Evolutionary conservation across 2,888 invertebrate species (phyloP), one percentile per base, ranked within the genome.

Genomic region (Heliconius erato): DNA sequence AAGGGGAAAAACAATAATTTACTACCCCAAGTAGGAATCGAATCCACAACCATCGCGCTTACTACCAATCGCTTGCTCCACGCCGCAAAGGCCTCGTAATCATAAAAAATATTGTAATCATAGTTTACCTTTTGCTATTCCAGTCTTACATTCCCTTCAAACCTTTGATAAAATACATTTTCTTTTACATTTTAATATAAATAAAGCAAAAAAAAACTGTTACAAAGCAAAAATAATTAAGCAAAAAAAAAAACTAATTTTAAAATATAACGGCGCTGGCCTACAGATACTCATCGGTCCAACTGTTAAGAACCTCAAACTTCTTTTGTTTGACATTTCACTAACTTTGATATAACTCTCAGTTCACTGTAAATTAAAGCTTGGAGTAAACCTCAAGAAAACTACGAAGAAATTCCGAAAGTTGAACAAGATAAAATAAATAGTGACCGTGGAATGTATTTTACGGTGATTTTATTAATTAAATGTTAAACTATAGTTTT

Each of bases 311-410:
- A 76, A 9, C 35, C 63, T 76, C 40, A n/a, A 63, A 40, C 7
- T 63, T 76, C 76, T 76, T 76, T 63, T 63, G 35, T 76, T 68
- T 79, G 78, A 54, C 49, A 79, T 76, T 76, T n/a, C 76, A 63
- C 76, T 59, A 76, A 63, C 40, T 76, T 76, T 16, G 63, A 63
- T 63, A 35, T 35, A 63, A 76, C 63, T 76, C 76, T 35, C 9
- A 40, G 35, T 76, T 76, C n/a, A 76, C 63, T 40, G 76, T 76
- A 40, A 76, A 76, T 76, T 63, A 63, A 76, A 40, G 63, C 63
- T 76, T 7, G 59, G 26, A 35, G 76, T 40, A 40, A 76, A 32
- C 63, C 71, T 40, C 12, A 79, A 71, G 71, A 59, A 72, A 71
- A 71, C 54, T 59, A 44, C 19, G 54, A 71, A 14, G 35, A 28